Evolutionary conservation across 1,140 invertebrate species (phyloP).

Genomic region (Sitodiplosis mosellana): DNA sequence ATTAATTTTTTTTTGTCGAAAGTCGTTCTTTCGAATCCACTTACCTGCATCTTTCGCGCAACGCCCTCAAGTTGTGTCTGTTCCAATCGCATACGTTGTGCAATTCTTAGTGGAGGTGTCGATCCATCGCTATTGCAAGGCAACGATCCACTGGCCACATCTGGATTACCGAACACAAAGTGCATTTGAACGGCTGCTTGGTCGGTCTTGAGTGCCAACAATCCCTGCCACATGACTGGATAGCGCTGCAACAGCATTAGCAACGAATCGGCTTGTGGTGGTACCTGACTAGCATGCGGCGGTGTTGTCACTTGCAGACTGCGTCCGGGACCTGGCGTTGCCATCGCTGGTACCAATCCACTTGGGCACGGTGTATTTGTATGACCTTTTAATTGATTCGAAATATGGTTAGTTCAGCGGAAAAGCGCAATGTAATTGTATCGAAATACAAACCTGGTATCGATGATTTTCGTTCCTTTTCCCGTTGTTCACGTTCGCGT

Average conservation of each 20-base stretch:
- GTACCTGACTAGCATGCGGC: constrained; percentile 51
- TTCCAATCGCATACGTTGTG: constrained; percentile 91
- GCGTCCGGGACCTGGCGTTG: constrained; percentile 22
- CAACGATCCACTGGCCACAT: constrained; percentile 64
- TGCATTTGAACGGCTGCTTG: constrained; percentile 95
- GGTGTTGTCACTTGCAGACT: constrained; percentile 41
- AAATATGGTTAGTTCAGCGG: not conserved
- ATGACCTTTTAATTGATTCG: constrained; percentile 4
- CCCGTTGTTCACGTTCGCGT: constrained; percentile 11
- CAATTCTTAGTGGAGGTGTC: constrained; percentile 73
- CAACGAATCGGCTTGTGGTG: constrained; percentile 57
- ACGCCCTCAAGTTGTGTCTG: constrained; percentile 88
- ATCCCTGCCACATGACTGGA: constrained; percentile 91
- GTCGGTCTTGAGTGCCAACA: constrained; percentile 88
- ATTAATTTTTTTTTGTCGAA: too few relatives aligned
- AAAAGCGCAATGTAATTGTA: not conserved
- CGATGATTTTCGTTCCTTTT: constrained; percentile 6
- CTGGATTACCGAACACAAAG: constrained; percentile 83
- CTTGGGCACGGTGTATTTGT: constrained; percentile 6
- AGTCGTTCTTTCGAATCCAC: too few relatives aligned
- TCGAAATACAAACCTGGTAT: constrained; percentile 5
- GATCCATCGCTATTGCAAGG: constrained; percentile 60
- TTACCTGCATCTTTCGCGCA: constrained; percentile 85
- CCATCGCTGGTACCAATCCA: constrained; percentile 4
- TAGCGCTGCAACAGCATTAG: constrained; percentile 66